Evolutionary conservation across 2,113 vertebrate genomes (phyloP), one percentile per base, ranked within the genome.

Genomic region (Carettochelys insculpta): DNA sequence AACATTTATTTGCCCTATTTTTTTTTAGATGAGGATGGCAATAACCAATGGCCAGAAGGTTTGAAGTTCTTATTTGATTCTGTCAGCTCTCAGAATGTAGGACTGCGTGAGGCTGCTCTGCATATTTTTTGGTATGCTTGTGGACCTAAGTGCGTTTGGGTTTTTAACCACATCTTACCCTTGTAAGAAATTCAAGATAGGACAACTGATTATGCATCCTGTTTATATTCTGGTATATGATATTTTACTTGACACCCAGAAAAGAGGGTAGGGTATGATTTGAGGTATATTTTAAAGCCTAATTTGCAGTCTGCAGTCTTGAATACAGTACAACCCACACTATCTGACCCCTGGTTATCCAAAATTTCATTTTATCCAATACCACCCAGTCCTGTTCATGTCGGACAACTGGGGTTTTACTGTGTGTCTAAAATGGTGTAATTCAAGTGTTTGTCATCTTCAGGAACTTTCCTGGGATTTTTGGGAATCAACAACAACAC

Each of bases 401-500:
- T n/a, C n/a, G n/a, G n/a, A n/a, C n/a, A n/a, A n/a, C n/a, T n/a
- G n/a, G n/a, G n/a, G n/a, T n/a, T n/a, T n/a, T n/a, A n/a, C n/a
- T n/a, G n/a, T n/a, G n/a, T 68, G 6, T 38, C 61, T 68, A 65
- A 65, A 65, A 20, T 65, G n/a, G 4, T 13, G n/a, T 65, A 65
- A 94, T 19, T 4, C 84, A 85, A 86, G 85, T 80, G 14, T 95
- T 79, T 45, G 77, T 97, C 68, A 20, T 86, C 88, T 92, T 80
- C 91, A 99, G 99, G 99, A 99, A 99, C 97, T 99, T 99, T 86
- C 99, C 99, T 56, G 99, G 99, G 78, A 99, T 99, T 95, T 99
- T 99, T 96, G 99, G 99, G 87, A 99, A 99, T 97, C 99, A 99
- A 92, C 99, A 99, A 96, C 99, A 99, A 87, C 99, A 99, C 95